Evolutionary conservation across 2,797 vertebrate genomes (phyloP).

Genomic region (Enteromius treurensis): DNA sequence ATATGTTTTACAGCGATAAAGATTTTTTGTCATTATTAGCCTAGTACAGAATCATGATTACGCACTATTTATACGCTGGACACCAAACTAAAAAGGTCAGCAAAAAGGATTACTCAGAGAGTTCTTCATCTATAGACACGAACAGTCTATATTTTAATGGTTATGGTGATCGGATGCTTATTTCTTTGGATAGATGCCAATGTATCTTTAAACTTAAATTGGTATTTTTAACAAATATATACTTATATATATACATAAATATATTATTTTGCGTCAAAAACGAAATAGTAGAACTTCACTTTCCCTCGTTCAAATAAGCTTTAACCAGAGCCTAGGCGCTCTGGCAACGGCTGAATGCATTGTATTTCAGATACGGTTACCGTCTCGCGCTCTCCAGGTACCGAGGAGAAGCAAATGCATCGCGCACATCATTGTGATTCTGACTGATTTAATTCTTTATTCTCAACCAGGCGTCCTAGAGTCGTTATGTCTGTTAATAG

Average conservation of each 20-base stretch:
- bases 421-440: constrained; percentile 60
- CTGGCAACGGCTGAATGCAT: background rate
- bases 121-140: background rate
- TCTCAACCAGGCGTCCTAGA: background rate
- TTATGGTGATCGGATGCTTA: background rate
- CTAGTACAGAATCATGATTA: background rate
- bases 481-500: background rate
- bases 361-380: background rate
- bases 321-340: background rate
- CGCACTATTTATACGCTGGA: background rate
- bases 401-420: constrained; percentile 58
- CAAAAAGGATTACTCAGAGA: background rate
- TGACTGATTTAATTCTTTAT: constrained; percentile 1
- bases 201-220: constrained; percentile 77
- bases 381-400: constrained; percentile 51
- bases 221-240: constrained; percentile 75
- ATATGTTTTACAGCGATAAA: background rate
- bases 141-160: background rate
- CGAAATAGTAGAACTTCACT: constrained; percentile 74
- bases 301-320: background rate
- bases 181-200: constrained; percentile 71
- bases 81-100: background rate
- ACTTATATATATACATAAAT: too few species aligned
- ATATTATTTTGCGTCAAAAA: constrained; percentile 76
- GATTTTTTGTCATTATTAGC: background rate